Percentiles rank a stretch among this genome's conserved stretches.
Evolutionary conservation across 2,888 invertebrate genomes (phyloP).

Genomic region (Sinhomidia bicolor): DNA sequence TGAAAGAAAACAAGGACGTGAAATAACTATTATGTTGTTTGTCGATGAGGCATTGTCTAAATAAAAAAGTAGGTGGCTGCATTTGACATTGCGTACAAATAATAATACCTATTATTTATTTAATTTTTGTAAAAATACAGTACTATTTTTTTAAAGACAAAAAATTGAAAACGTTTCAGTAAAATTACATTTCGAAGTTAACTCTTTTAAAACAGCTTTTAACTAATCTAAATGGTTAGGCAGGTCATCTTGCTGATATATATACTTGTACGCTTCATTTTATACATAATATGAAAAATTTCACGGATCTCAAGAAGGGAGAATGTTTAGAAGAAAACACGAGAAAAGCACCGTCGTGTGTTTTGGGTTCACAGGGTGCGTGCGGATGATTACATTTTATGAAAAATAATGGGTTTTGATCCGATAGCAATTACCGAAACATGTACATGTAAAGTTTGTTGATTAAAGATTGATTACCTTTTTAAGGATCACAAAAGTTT

Average conservation of each 20-base stretch:
- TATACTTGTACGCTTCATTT: no score
- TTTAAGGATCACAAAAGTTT: neutral
- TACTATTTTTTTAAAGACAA: no score
- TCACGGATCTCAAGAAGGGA: neutral
- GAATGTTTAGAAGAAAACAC: neutral
- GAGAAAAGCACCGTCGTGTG: slow-evolving; percentile 23
- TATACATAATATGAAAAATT: no score
- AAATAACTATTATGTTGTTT: neutral
- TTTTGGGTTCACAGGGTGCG: slow-evolving; percentile 43
- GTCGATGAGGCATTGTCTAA: no score
- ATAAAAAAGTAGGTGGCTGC: no score
- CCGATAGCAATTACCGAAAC: slow-evolving; percentile 36
- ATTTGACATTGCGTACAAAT: no score
- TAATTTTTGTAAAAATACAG: no score
- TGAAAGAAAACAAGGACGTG: no score
- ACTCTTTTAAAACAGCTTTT: no score
- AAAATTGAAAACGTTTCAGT: no score
- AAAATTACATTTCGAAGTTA: no score
- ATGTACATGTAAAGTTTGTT: slow-evolving; percentile 31
- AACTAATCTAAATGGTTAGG: neutral
- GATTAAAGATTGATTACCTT: slow-evolving; percentile 42
- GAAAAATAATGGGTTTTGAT: slow-evolving; percentile 22
- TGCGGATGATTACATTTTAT: slow-evolving; percentile 48
- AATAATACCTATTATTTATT: no score
- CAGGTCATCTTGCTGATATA: neutral